Evolutionary conservation across 2,888 invertebrate species (phyloP), one percentile per base, ranked within the genome.

Genomic region (Epinotia nisella): DNA sequence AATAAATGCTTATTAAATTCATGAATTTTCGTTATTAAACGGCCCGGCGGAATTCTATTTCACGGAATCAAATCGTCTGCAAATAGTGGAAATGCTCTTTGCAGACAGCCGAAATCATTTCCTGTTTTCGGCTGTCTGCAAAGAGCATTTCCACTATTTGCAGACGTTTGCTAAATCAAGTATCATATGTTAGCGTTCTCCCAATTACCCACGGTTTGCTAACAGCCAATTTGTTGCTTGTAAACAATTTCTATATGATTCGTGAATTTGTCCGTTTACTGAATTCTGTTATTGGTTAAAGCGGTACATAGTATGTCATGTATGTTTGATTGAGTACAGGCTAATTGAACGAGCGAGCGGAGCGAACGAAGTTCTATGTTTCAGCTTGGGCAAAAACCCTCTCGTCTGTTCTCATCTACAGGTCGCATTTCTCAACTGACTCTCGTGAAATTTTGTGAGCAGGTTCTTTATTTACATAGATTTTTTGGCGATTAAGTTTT

Each of bases 111-210:
- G 11, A 21, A 55, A 55, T 21, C 13, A 2, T 41, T 41, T 41
- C 3, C 21, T 2, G 13, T 55, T 55, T 55, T 21, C 11, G 2
- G 55, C 21, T 11, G 19, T 19, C 19, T 10, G 55, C 11, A 55
- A 55, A 21, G 55, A 19, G 55, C 21, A 45, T 45, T 45, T 45
- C 45, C 13, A 45, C 15, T 4, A 21, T 55, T 19, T 19, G 11
- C 53, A 55, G 53, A 55, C 53, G 0, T 21, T 55, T 55, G 53
- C 53, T 55, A 45, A 55, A 55, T 55, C 53, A 21, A 10, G 53
- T 9, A 10, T 19, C 53, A 19, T 55, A 55, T 55, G 53, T 55
- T 55, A 1, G 3, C 11, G 21, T 55, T 55, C 19, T 11, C 11
- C 19, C 11, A 55, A 55, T 55, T 3, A 55, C 55, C 2, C 55